Conservation (phyloP, 2,888 invertebrate genomes). For the Rotaria macrura region DNA sequence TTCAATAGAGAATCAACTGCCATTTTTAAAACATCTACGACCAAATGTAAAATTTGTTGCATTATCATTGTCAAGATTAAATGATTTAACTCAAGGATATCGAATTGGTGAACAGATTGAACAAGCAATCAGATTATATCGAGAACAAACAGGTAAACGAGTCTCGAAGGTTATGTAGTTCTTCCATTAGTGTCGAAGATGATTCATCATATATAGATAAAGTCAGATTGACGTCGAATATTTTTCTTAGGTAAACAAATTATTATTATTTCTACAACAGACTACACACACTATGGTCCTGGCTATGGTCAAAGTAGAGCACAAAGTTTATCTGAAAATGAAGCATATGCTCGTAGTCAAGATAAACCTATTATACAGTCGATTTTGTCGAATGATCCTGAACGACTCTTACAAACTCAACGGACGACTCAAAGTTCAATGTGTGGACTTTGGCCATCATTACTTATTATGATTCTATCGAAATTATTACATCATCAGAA, state of each 20-base stretch:
- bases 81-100: neutral
- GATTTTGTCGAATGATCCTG: neutral
- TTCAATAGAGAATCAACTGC: constrained; percentile 1
- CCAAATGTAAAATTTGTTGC: neutral
- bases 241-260: neutral
- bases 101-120: neutral
- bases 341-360: constrained; percentile 10
- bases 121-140: neutral
- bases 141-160: neutral
- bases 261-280: neutral
- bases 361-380: neutral
- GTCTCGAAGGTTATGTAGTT: no score
- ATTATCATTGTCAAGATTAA: neutral
- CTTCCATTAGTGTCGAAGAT: neutral
- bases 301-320: neutral
- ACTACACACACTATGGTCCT: constrained; percentile 5
- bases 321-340: neutral
- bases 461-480: neutral
- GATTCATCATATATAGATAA: no score
- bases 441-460: neutral
- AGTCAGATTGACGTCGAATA: no score
- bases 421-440: neutral
- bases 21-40: constrained; percentile 13
- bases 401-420: neutral
- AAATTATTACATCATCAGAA: neutral